phyloP scores from a whole-genome alignment of 2,113 vertebrate genomes.

The Kryptolebias marmoratus region DNA sequence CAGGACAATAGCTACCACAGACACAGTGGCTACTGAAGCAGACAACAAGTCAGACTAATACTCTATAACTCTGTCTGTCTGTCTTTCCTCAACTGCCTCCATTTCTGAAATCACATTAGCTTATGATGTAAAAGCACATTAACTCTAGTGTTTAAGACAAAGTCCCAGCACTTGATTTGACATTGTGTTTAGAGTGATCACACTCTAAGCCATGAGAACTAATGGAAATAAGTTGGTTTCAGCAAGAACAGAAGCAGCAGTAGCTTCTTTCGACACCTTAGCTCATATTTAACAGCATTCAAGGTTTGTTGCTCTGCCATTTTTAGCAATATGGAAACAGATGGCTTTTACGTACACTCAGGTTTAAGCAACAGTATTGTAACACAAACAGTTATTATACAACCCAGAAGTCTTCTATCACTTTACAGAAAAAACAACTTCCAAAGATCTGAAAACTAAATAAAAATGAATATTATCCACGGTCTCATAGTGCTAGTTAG shows the following conservation, averaged over 20 bases:
- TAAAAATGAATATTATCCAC: neutral
- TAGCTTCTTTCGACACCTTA: conserved; percentile 14
- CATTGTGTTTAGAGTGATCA: conserved; percentile 55
- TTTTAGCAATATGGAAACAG: conserved; percentile 25
- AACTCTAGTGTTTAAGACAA: conserved; percentile 63
- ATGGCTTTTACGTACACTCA: conserved; percentile 20
- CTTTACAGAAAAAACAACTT: neutral
- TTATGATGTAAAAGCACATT: conserved; percentile 71
- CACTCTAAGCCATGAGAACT: conserved; percentile 30
- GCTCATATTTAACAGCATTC: conserved; percentile 19
- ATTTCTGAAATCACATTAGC: conserved; percentile 74
- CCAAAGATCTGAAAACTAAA: neutral
- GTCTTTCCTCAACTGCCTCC: conserved; percentile 64
- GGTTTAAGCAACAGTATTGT: conserved; percentile 39
- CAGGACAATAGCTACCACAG: conserved; percentile 66
- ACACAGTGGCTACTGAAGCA: conserved; percentile 67
- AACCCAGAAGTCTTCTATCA: conserved; percentile 21
- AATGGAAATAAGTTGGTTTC: conserved; percentile 42
- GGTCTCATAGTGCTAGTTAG: neutral
- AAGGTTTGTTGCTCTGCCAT: conserved; percentile 23
- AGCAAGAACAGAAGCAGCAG: conserved; percentile 6
- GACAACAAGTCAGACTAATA: conserved; percentile 73
- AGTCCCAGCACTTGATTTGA: conserved; percentile 50
- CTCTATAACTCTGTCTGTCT: conserved; percentile 57
- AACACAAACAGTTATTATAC: conserved; percentile 16